Percentiles rank a stretch among this genome's conserved stretches.
Conservation (phyloP, 2,888 invertebrate genomes). For the Hirtodrosophila histrioides region DNA sequence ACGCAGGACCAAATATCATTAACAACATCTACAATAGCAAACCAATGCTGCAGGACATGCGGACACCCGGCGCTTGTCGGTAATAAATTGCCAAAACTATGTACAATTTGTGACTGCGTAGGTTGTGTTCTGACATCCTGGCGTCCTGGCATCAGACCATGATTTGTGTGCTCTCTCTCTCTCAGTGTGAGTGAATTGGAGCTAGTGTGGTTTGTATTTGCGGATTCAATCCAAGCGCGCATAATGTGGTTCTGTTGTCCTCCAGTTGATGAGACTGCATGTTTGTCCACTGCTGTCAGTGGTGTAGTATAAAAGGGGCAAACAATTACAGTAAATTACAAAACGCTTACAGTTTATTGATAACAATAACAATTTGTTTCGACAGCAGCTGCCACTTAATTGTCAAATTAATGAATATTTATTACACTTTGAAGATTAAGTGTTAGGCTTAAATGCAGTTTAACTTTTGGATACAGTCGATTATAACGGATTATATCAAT, state of each 20-base stretch:
- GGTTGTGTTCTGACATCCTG: neutral
- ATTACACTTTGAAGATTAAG: constrained; percentile 10
- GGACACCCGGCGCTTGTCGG: constrained; percentile 9
- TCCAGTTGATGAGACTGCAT: neutral
- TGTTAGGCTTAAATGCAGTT: no score
- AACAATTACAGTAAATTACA: constrained; percentile 33
- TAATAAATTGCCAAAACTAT: constrained; percentile 30
- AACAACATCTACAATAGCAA: constrained; percentile 5
- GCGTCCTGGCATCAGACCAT: neutral
- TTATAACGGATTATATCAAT: no score
- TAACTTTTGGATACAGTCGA: no score
- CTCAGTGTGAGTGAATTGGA: neutral
- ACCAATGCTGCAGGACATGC: constrained; percentile 5
- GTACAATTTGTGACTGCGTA: constrained; percentile 15
- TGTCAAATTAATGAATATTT: constrained; percentile 49
- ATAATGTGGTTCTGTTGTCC: constrained; percentile 15
- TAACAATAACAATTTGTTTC: constrained; percentile 27
- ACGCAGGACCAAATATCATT: constrained; percentile 25
- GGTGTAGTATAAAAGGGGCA: constrained; percentile 1
- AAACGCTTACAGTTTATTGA: constrained; percentile 27
- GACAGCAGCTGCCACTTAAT: constrained; percentile 39
- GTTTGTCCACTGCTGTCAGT: neutral
- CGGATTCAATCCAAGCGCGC: constrained; percentile 6
- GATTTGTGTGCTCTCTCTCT: constrained; percentile 10
- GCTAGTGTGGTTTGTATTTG: constrained; percentile 10